Base-by-base conservation (phyloP, 2,797 vertebrate species). In the Geotrypetes seraphini region DNA sequence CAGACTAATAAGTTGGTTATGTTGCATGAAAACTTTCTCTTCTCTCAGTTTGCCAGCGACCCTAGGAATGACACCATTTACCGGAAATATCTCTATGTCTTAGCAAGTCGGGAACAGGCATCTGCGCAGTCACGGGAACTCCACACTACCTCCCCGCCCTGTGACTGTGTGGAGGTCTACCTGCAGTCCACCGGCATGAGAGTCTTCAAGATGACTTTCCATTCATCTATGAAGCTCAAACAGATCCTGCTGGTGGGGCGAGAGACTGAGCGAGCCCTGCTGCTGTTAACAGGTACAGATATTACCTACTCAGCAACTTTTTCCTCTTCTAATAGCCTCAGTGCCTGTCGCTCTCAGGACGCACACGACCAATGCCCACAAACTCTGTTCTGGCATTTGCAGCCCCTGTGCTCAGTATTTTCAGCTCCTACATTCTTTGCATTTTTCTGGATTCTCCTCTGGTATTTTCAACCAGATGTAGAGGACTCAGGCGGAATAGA, bases 191-290 rank as follows among this genome's bases (percentile, higher is more conserved):
- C 43, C 0, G 63, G 67, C 9, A 57, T 71, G 27, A 57, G 62
- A 5, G 60, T 79, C 20, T 78, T 73, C 51, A 68, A 59, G 47
- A 76, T 79, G 66, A 74, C 66, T 20, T 81, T 81, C 43, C 78
- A 79, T 25, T 48, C 57, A 31, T 64, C 74, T 32, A 69, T 79
- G 60, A 64, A 30, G 30, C 76, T 81, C 61, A 70, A 60, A 24
- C 67, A 75, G 53, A 64, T 81, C 4, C 49, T 53, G 12, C 49
- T 81, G 5, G 60, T 65, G 5, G 75, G 78, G 8, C 60, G 57
- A 28, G 70, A 75, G 61, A 57, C 58, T 0, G 60, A 62, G 13
- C 39, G 66, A 26, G 27, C 56, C 14, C 45, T 79, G 3, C 36
- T 78, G 28, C 63, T 81, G 12, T 66, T 81, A 16, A 74, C 71